These are phyloP conservation scores for Spinus pinus DNA, from an alignment of 2,797 vertebrate genomes.

Conservation along the genomic window DNA sequence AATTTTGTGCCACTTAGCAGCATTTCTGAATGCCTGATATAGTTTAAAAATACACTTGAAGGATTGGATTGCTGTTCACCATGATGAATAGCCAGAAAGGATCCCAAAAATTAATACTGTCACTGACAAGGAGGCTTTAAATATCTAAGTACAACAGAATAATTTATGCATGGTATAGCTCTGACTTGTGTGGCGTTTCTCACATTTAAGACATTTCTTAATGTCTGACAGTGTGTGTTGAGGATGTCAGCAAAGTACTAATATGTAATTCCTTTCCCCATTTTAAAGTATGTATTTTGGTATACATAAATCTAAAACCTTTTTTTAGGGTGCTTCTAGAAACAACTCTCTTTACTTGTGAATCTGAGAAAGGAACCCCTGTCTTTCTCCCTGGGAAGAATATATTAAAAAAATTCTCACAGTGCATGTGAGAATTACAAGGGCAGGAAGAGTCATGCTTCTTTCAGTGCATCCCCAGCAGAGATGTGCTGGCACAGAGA, in stretches of 20 bases:
- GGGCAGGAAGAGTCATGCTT: neutral
- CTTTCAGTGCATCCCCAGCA: neutral
- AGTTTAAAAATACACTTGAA: neutral
- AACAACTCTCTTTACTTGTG: neutral
- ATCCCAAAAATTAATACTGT: neutral
- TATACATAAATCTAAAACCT: neutral
- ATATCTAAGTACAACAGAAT: neutral
- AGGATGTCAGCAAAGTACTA: neutral
- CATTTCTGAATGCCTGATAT: neutral
- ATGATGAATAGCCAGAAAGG: neutral
- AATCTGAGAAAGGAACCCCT: neutral
- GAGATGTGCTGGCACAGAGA: neutral
- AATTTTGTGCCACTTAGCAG: neutral
- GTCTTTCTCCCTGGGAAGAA: neutral
- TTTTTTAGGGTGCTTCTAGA: neutral
- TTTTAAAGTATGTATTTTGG: neutral
- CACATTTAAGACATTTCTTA: neutral
- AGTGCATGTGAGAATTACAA: neutral
- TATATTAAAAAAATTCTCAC: neutral
- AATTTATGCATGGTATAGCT: conserved; percentile 13
- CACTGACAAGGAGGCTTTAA: conserved; percentile 18
- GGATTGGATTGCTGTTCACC: neutral
- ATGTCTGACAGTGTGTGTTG: neutral
- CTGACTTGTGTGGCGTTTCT: neutral
- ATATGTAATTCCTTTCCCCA: neutral